Evolutionary conservation across 2,113 vertebrate species (phyloP).

Genomic region (Gymnocephalus cernua): DNA sequence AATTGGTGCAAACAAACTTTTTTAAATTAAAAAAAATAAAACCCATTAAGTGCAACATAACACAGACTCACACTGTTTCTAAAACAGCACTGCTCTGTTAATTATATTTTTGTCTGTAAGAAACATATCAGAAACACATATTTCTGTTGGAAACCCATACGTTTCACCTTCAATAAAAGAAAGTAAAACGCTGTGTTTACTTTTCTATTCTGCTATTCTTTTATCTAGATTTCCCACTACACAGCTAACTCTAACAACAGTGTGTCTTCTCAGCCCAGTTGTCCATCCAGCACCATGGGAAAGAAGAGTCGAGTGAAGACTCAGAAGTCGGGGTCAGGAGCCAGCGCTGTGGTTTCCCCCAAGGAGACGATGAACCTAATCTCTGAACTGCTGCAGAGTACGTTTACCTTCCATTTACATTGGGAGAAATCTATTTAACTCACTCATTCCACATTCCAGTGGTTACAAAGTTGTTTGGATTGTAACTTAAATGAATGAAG

Average conservation of each 20-base stretch:
- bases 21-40: too few species aligned
- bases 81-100: too few species aligned
- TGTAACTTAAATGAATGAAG: not conserved
- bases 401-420: slow-evolving; percentile 46
- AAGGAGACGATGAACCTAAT: slow-evolving; percentile 97
- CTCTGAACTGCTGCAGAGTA: slow-evolving; percentile 95
- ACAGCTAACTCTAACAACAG: not conserved
- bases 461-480: not conserved
- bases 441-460: not conserved
- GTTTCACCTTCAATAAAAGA: too few species aligned
- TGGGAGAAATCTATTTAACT: not conserved
- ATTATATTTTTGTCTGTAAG: too few species aligned
- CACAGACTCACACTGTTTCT: too few species aligned
- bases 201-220: not conserved
- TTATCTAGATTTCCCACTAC: not conserved
- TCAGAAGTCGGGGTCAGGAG: slow-evolving; percentile 94
- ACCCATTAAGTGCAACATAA: too few species aligned
- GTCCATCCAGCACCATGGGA: slow-evolving; percentile 88
- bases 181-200: not conserved
- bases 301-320: slow-evolving; percentile 99
- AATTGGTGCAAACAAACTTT: too few species aligned
- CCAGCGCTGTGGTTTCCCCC: slow-evolving; percentile 88
- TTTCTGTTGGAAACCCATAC: too few species aligned
- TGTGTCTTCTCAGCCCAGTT: slow-evolving; percentile 68
- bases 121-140: too few species aligned